phyloP scores from a whole-genome alignment of 2,113 vertebrate genomes.

The Cyanocitta stelleri region DNA sequence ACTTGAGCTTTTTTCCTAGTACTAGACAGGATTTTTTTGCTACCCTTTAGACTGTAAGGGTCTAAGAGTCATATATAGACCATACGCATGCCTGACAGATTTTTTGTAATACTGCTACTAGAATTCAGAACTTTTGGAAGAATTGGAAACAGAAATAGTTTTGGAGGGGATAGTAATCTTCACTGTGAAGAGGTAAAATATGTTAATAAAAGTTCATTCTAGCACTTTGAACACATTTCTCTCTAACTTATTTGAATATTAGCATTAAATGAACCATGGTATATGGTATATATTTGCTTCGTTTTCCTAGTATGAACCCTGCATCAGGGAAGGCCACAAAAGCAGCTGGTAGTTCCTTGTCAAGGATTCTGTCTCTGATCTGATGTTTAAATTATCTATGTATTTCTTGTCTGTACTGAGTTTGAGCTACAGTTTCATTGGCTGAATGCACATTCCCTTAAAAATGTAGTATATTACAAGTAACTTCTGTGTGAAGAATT shows the following conservation, averaged over 20 bases:
- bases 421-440: not conserved
- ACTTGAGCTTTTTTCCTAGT: not conserved
- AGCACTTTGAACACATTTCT: not conserved
- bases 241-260: not conserved
- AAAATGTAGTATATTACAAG: not conserved
- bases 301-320: not conserved
- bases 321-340: not conserved
- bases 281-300: not conserved
- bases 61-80: not conserved
- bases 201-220: not conserved
- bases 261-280: not conserved
- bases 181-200: not conserved
- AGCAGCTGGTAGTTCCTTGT: not conserved
- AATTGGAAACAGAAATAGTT: not conserved
- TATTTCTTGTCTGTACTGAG: not conserved
- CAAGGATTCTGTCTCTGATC: not conserved
- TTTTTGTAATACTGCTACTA: not conserved
- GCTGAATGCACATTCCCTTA: not conserved
- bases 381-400: not conserved
- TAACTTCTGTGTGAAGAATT: not conserved
- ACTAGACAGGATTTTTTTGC: not conserved
- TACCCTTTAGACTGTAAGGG: not conserved
- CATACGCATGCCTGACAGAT: not conserved
- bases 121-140: not conserved
- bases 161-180: not conserved